phyloP scores from a whole-genome alignment of 2,888 invertebrate genomes.

The Dryadula phaetusa region DNA sequence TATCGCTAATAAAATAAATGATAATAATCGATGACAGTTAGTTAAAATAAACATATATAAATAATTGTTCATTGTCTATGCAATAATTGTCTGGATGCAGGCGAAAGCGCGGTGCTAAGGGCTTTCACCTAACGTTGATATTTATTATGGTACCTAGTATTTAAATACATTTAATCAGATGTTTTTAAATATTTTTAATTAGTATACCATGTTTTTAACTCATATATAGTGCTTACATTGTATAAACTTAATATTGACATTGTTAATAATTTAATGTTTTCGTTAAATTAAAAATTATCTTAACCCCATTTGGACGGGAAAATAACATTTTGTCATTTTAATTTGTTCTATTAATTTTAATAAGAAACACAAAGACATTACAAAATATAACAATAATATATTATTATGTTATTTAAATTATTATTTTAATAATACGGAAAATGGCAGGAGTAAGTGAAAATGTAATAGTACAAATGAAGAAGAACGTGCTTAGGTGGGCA shows the following conservation, averaged over 20 bases:
- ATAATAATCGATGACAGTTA: neutral
- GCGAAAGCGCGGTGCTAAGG: constrained; percentile 7
- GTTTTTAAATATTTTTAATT: neutral
- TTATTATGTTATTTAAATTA: too few relatives aligned
- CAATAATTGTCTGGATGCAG: constrained; percentile 15
- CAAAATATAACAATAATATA: too few relatives aligned
- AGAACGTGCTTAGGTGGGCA: too few relatives aligned
- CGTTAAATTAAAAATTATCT: neutral
- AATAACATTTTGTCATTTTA: neutral
- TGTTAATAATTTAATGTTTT: neutral
- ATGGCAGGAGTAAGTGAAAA: too few relatives aligned
- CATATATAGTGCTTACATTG: too few relatives aligned
- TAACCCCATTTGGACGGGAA: neutral
- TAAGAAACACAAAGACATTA: too few relatives aligned
- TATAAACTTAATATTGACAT: neutral
- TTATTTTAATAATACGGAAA: too few relatives aligned
- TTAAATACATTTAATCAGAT: neutral
- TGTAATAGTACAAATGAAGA: too few relatives aligned
- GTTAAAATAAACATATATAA: neutral
- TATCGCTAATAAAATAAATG: neutral
- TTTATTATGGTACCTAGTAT: constrained; percentile 8
- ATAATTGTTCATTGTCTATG: constrained; percentile 13
- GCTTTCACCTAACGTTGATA: constrained; percentile 20
- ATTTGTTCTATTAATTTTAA: too few relatives aligned
- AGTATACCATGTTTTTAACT: neutral